Evolutionary conservation across 2,888 invertebrate genomes (phyloP).

Genomic region (Rhaphigaster nebulosa): DNA sequence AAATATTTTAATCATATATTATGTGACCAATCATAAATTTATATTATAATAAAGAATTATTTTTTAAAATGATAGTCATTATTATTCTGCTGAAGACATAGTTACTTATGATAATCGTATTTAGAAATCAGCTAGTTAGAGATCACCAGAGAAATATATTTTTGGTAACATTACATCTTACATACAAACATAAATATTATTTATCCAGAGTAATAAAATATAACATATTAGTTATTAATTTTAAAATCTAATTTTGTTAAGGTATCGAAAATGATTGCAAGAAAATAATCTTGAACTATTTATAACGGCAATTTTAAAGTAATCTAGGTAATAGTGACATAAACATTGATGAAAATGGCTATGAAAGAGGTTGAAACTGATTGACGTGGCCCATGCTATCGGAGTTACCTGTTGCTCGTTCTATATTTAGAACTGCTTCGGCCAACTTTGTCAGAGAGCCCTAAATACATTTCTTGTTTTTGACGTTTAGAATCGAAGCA

Average conservation of each 20-base stretch:
- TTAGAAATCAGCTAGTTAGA: too few species aligned
- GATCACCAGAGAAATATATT: too few species aligned
- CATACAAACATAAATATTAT: too few species aligned
- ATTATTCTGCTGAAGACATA: too few species aligned
- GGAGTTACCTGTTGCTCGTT: neutral
- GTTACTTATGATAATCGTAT: too few species aligned
- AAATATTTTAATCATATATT: too few species aligned
- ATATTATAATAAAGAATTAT: too few species aligned
- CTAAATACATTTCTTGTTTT: conserved; percentile 11
- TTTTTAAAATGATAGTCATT: too few species aligned
- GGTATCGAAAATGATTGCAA: neutral
- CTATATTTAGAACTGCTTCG: neutral
- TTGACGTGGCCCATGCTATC: neutral
- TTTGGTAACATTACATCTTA: too few species aligned
- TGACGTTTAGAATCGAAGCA: neutral
- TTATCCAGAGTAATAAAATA: too few species aligned
- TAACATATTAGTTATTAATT: neutral
- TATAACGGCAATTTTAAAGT: neutral
- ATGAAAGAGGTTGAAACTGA: neutral
- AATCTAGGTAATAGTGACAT: neutral
- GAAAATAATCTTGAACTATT: neutral
- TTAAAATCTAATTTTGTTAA: neutral
- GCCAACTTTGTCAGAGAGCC: neutral
- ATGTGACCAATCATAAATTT: too few species aligned
- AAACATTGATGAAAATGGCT: conserved; percentile 12